Base-by-base conservation (phyloP, 2,888 invertebrate genomes). In the Gibbula magus region DNA sequence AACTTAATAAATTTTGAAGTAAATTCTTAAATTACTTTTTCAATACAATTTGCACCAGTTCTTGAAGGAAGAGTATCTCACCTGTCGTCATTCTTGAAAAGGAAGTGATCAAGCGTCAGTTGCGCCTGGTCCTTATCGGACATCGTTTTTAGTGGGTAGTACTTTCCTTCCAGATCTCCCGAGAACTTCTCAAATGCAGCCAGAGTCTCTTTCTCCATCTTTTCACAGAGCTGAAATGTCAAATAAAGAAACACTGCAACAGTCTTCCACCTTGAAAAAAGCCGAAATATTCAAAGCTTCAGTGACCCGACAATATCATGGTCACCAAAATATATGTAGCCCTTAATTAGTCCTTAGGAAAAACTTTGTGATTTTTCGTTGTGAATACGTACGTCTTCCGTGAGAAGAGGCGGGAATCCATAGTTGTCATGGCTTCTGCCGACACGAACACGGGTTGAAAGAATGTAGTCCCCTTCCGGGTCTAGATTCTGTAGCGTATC, bases 391-490 rank as follows among this genome's bases (percentile, higher is more conserved):
- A 85, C 86, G 79, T 84, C 82, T 29, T 76, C 79, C 84, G 97
- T 98, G 86, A 98, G 94, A 94, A 98, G 98, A 16, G 96, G 94
- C 94, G 90, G 89, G 78, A 90, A 86, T 53, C 87, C 83, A 77
- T 81, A 88, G 35, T 85, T 86, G 32, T 83, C 84, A 77, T 89
- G 88, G 73, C 85, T 85, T 32, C 90, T 83, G 10, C 89, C 89
- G 67, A 88, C 88, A 16, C 90, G 86, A 7, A 90, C 87, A 20
- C 89, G 85, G 54, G 85, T 86, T 20, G 88, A 89, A 25, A 87
- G 78, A 78, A 89, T 84, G 77, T 82, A 20, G 0, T 85, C 82
- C 45, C 87, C 86, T 4, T 79, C 77, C 13, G 87, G 84, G 83
- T 89, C 89, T 32, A 89, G 85, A 79, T 88, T 97, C 66, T 96